phyloP scores from a whole-genome alignment of 1,140 invertebrate species.

The Procambarus virginalis region DNA sequence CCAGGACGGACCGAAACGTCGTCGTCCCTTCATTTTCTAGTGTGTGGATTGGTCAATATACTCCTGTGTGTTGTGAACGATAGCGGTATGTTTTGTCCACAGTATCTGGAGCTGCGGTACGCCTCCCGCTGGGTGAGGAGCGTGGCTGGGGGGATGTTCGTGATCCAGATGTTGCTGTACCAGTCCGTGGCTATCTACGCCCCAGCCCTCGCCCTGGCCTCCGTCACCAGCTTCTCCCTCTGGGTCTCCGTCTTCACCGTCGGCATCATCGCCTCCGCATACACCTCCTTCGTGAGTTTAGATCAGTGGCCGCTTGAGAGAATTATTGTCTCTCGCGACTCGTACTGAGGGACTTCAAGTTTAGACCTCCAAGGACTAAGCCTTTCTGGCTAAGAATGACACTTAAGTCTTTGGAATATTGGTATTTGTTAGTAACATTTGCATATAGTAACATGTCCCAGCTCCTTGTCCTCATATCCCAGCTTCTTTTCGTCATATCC shows the following conservation, averaged over 20 bases:
- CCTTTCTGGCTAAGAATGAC: too few species aligned
- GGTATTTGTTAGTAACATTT: too few species aligned
- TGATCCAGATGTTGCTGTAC: constrained; percentile 89
- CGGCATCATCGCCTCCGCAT: constrained; percentile 88
- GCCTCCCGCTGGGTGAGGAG: constrained; percentile 79
- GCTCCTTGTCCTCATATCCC: too few species aligned
- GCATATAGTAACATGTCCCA: too few species aligned
- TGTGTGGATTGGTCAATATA: neutral
- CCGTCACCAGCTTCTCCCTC: constrained; percentile 79
- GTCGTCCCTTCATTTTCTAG: too few species aligned
- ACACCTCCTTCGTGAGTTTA: constrained; percentile 83
- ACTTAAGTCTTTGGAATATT: too few species aligned
- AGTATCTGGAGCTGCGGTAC: constrained; percentile 89
- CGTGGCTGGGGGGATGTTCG: constrained; percentile 84
- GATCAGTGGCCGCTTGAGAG: too few species aligned
- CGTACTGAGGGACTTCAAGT: too few species aligned
- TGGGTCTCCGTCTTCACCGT: constrained; percentile 84
- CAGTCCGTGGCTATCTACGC: constrained; percentile 48
- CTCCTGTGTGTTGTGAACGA: neutral
- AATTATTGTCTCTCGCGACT: too few species aligned
- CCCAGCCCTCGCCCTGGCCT: constrained; percentile 34
- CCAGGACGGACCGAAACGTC: too few species aligned
- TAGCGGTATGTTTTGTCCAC: constrained; percentile 55
- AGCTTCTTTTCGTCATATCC: too few species aligned
- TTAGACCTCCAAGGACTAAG: too few species aligned